These are phyloP conservation scores for Chrysolina americana DNA, from an alignment of 2,888 invertebrate genomes.

Conservation along the genomic window DNA sequence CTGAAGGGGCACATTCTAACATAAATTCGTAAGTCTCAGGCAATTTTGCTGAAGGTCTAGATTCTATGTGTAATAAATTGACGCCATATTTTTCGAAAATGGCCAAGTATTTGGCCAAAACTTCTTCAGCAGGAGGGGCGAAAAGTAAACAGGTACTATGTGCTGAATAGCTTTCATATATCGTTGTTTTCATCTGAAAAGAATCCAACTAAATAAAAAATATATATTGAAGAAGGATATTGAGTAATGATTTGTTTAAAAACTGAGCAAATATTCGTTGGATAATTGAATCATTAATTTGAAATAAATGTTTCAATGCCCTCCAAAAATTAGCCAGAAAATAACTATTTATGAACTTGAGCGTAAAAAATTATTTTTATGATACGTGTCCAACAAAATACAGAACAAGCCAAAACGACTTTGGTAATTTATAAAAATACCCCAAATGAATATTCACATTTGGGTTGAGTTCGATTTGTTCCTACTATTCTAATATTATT, in stretches of 20 bases:
- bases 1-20: conserved; percentile 89
- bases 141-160: conserved; percentile 89
- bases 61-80: conserved; percentile 94
- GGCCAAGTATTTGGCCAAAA: conserved; percentile 88
- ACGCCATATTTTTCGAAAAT: conserved; percentile 87
- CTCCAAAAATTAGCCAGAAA: too few species aligned
- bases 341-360: too few species aligned
- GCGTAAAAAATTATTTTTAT: too few species aligned
- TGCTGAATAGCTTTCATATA: conserved; percentile 81
- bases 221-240: background rate
- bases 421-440: too few species aligned
- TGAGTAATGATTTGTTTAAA: background rate
- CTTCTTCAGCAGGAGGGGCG: conserved; percentile 85
- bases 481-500: too few species aligned
- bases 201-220: background rate
- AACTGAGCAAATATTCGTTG: too few species aligned
- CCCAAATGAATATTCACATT: too few species aligned
- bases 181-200: conserved; percentile 77
- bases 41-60: conserved; percentile 86
- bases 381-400: too few species aligned
- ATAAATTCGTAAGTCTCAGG: conserved; percentile 91
- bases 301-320: too few species aligned
- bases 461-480: too few species aligned
- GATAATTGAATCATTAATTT: too few species aligned
- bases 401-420: too few species aligned